Evolutionary conservation across 2,113 vertebrate species (phyloP).

Genomic region (Choloepus hoffmanni): DNA sequence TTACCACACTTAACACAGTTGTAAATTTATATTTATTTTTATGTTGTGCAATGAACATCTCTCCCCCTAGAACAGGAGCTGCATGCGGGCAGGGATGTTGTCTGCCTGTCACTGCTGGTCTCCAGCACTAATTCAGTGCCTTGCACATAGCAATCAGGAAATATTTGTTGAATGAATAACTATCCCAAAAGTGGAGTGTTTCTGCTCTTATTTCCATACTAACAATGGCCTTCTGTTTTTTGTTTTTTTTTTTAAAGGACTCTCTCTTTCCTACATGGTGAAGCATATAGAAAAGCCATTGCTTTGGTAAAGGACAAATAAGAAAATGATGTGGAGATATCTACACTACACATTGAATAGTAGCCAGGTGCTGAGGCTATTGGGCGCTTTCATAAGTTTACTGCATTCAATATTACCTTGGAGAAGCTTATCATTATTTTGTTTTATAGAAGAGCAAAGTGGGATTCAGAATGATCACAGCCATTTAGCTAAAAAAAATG

Average conservation of each 20-base stretch:
- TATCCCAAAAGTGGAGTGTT: neutral
- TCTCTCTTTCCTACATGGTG: neutral
- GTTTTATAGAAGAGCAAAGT: neutral
- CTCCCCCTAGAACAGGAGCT: neutral
- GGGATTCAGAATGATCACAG: neutral
- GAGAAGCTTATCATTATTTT: neutral
- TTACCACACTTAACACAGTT: neutral
- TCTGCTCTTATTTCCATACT: neutral
- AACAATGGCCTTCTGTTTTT: neutral
- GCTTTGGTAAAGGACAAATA: neutral
- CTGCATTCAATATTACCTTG: neutral
- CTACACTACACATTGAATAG: neutral
- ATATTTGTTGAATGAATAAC: neutral
- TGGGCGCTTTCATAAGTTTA: neutral
- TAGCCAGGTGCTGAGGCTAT: neutral
- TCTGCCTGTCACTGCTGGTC: neutral
- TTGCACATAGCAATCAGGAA: neutral
- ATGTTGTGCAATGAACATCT: rapidly evolving
- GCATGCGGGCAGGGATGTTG: neutral
- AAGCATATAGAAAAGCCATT: neutral
- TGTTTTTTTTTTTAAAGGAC: neutral
- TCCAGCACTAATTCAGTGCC: neutral
- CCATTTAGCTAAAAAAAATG: neutral
- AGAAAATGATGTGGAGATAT: neutral
- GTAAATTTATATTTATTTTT: neutral